Evolutionary conservation across 1,140 invertebrate genomes (phyloP).

Genomic region (Acromyrmex charruanus): DNA sequence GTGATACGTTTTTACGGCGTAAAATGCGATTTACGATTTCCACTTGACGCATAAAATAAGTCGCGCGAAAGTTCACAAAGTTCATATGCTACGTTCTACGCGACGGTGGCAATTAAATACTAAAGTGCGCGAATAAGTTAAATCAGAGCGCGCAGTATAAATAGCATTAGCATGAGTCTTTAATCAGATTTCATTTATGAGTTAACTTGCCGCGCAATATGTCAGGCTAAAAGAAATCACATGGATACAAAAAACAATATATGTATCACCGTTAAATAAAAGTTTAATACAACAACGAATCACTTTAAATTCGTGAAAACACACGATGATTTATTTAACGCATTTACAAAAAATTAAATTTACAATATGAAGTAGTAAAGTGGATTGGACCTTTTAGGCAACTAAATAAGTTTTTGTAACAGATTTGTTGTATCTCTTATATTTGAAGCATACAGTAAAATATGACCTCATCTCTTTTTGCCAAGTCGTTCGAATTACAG

Average conservation of each 20-base stretch:
- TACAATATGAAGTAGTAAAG: not conserved
- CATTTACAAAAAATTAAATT: not conserved
- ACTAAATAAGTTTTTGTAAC: slow-evolving; percentile 31
- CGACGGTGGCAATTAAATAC: slow-evolving; percentile 21
- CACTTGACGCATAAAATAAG: slow-evolving; percentile 5
- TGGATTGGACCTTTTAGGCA: not conserved
- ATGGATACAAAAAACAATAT: not conserved
- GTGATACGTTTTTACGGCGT: slow-evolving; percentile 1
- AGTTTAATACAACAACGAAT: not conserved
- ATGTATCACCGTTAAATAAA: not conserved
- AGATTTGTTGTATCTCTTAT: not conserved
- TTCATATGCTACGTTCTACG: slow-evolving; percentile 21
- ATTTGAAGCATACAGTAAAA: slow-evolving; percentile 2
- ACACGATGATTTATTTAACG: not conserved
- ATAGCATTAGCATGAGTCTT: not conserved
- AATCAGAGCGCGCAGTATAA: slow-evolving; percentile 11
- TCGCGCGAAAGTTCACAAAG: slow-evolving; percentile 26
- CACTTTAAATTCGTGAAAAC: not conserved
- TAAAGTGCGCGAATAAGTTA: slow-evolving; percentile 13
- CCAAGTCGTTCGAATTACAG: slow-evolving; percentile 32
- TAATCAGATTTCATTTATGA: slow-evolving; percentile 12
- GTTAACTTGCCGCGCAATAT: not conserved
- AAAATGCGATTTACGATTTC: slow-evolving; percentile 42
- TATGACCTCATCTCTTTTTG: slow-evolving; percentile 11
- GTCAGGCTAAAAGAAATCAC: not conserved